Conservation (phyloP, 2,113 vertebrate genomes). For the Buteo buteo region DNA sequence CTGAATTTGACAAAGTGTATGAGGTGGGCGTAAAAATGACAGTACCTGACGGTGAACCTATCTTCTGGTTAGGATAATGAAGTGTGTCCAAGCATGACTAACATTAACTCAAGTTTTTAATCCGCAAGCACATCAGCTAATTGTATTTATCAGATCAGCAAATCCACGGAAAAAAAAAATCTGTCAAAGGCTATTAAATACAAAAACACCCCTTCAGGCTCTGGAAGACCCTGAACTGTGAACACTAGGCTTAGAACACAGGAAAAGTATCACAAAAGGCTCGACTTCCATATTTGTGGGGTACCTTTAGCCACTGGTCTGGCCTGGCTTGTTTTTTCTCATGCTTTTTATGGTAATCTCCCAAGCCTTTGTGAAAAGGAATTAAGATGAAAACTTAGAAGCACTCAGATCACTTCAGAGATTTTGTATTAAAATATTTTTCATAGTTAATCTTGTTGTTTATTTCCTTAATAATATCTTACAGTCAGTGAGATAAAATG, state of each 20-base stretch:
- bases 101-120: neutral
- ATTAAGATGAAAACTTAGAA: neutral
- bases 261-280: neutral
- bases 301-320: neutral
- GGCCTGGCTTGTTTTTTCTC: neutral
- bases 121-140: neutral
- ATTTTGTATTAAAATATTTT: neutral
- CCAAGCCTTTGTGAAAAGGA: neutral
- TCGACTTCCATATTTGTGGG: neutral
- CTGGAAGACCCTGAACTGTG: neutral
- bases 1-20: neutral
- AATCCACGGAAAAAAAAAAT: neutral
- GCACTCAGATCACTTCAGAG: neutral
- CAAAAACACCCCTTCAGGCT: neutral
- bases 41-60: neutral
- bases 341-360: neutral
- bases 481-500: neutral
- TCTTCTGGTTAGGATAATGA: neutral
- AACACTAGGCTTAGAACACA: neutral
- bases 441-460: neutral
- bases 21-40: neutral
- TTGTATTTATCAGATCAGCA: slow-evolving; percentile 9
- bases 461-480: neutral
- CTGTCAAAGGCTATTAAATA: neutral
- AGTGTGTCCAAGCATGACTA: neutral